These are phyloP conservation scores for Ichneumoninae sp. DNA, from an alignment of 2,888 invertebrate genomes.

Conservation along the genomic window DNA sequence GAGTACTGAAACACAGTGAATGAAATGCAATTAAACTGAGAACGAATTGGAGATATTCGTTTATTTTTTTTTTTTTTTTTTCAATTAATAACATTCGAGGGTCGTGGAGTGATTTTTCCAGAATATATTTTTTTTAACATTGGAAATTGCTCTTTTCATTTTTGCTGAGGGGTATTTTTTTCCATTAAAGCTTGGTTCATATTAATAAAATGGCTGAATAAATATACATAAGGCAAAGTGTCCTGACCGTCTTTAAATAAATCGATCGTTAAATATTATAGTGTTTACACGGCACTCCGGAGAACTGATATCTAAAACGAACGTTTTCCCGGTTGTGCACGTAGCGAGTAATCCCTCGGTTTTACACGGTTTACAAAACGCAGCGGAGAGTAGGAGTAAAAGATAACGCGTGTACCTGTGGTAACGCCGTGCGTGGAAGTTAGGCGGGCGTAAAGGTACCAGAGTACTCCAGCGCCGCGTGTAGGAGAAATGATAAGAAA, in stretches of 20 bases:
- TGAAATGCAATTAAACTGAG: background rate
- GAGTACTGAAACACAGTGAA: background rate
- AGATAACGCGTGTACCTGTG: conserved; percentile 55
- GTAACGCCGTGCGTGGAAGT: conserved; percentile 24
- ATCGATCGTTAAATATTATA: background rate
- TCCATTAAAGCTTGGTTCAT: background rate
- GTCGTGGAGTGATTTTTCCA: background rate
- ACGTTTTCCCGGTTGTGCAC: background rate
- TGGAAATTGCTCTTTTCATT: background rate
- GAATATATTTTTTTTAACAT: background rate
- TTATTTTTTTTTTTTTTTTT: background rate
- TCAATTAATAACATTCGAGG: background rate
- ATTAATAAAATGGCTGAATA: background rate
- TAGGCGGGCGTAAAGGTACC: conserved; percentile 33
- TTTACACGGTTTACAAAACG: conserved; percentile 26
- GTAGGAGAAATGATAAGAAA: conserved; percentile 78
- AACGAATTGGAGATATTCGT: background rate
- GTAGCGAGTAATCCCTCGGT: background rate
- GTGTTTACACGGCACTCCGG: background rate
- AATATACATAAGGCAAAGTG: background rate
- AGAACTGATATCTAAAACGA: background rate
- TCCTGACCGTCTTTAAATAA: background rate
- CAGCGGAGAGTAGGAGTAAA: conserved; percentile 18
- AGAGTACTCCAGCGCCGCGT: conserved; percentile 17
- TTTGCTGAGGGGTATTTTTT: background rate